phyloP scores from a whole-genome alignment of 2,797 vertebrate genomes.

The Spea hammondii region DNA sequence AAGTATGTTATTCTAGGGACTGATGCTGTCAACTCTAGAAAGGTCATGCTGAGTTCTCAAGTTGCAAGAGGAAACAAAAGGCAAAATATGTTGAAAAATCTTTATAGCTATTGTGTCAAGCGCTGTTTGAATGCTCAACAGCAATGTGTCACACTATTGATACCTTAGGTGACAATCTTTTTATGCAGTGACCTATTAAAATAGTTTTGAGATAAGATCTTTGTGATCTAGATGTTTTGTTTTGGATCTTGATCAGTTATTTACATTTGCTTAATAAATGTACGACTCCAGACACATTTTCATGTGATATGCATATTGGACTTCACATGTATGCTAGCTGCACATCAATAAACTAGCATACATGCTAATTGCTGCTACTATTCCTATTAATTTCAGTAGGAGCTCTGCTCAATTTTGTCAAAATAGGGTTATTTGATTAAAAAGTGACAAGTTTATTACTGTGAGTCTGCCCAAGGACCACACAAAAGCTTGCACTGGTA shows the following conservation, averaged over 20 bases:
- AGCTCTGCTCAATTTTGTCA: no score
- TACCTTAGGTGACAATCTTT: conserved; percentile 14
- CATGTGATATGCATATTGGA: no score
- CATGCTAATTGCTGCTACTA: no score
- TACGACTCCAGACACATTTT: no score
- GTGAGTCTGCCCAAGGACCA: no score
- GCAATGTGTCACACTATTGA: conserved; percentile 6
- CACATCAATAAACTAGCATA: no score
- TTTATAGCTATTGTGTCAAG: conserved; percentile 2
- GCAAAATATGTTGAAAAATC: conserved; percentile 9
- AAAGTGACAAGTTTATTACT: no score
- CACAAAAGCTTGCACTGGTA: no score
- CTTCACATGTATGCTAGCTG: no score
- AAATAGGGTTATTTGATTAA: no score
- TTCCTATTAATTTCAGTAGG: no score
- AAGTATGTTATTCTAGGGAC: conserved; percentile 36
- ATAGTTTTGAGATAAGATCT: neutral
- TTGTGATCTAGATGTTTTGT: conserved; percentile 4
- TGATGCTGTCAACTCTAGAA: conserved; percentile 19
- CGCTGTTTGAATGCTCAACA: neutral
- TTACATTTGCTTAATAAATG: no score
- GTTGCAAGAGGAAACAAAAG: conserved; percentile 17
- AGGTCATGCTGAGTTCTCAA: conserved; percentile 27
- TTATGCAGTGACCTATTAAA: neutral
- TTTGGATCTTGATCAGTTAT: conserved; percentile 11